A percentile compares a stretch with the other conserved stretches of the same genome.
These are phyloP conservation scores for Drosophila prosaltans DNA, from an alignment of 1,140 invertebrate genomes.

Conservation along the genomic window DNA sequence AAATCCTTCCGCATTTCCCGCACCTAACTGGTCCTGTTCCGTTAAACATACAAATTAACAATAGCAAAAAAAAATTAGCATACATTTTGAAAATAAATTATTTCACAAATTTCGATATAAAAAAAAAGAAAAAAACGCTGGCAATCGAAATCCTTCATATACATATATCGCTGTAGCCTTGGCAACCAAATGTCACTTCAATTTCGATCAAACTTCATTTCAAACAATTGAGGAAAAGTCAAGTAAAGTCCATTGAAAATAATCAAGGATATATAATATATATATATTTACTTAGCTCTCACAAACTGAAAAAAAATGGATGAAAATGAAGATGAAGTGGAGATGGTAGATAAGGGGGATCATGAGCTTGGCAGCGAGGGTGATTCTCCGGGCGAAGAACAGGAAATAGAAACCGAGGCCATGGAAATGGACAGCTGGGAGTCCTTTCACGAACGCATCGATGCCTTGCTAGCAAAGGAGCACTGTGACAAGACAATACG, in stretches of 20 bases:
- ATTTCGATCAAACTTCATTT: conserved; percentile 43
- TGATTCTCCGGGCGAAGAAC: conserved; percentile 26
- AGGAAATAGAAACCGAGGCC: conserved; percentile 21
- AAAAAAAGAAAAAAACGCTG: not conserved
- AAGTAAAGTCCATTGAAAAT: not conserved
- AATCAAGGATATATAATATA: not conserved
- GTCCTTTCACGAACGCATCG: conserved; percentile 62
- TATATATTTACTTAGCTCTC: conserved; percentile 10
- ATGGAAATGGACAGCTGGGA: conserved; percentile 51
- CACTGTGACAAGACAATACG: conserved; percentile 49
- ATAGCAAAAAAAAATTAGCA: not conserved
- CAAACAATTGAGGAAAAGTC: not conserved
- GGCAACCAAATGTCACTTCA: conserved; percentile 22
- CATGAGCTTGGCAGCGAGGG: conserved; percentile 21
- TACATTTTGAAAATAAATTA: not conserved
- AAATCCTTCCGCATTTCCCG: conserved; percentile 59
- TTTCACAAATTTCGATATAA: not conserved
- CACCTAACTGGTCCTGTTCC: conserved; percentile 34
- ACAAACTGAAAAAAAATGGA: conserved; percentile 30
- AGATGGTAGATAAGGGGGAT: conserved; percentile 35
- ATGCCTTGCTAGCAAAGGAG: conserved; percentile 43
- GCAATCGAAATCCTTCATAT: not conserved
- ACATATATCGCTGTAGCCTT: not conserved
- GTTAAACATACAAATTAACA: not conserved
- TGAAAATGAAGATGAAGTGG: conserved; percentile 54